Evolutionary conservation across 1,140 invertebrate species (phyloP).

Genomic region (Piezodorus guildinii): DNA sequence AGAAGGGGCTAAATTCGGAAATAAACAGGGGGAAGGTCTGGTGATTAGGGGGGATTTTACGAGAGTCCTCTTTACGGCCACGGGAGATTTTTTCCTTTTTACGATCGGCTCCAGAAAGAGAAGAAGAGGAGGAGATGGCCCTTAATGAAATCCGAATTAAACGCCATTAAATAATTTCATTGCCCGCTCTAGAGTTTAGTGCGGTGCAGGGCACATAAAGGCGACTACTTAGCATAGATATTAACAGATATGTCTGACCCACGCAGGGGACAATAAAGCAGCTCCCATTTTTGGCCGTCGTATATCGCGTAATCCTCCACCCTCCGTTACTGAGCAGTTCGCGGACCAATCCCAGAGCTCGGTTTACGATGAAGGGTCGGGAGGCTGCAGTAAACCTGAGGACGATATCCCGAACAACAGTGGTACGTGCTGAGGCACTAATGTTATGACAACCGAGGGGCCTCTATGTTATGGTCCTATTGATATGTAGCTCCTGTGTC

Average conservation of each 20-base stretch:
- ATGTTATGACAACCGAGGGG: too few species aligned
- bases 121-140: constrained; percentile 13
- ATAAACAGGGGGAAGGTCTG: neutral
- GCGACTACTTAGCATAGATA: constrained; percentile 23
- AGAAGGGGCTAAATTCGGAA: too few species aligned
- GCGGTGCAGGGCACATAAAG: constrained; percentile 16
- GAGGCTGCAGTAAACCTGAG: neutral
- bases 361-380: neutral
- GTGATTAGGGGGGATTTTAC: neutral
- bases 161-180: constrained; percentile 24
- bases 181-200: neutral
- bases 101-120: neutral
- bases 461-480: too few species aligned
- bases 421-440: too few species aligned
- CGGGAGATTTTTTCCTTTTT: too few species aligned
- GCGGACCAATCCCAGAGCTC: neutral
- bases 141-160: constrained; percentile 24
- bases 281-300: neutral
- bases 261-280: neutral
- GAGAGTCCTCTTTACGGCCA: too few species aligned
- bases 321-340: neutral
- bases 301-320: neutral
- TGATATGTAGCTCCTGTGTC: too few species aligned
- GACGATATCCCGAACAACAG: neutral
- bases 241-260: constrained; percentile 19